Evolutionary conservation across 2,113 vertebrate species (phyloP).

Genomic region (Dolichotis patagonum): DNA sequence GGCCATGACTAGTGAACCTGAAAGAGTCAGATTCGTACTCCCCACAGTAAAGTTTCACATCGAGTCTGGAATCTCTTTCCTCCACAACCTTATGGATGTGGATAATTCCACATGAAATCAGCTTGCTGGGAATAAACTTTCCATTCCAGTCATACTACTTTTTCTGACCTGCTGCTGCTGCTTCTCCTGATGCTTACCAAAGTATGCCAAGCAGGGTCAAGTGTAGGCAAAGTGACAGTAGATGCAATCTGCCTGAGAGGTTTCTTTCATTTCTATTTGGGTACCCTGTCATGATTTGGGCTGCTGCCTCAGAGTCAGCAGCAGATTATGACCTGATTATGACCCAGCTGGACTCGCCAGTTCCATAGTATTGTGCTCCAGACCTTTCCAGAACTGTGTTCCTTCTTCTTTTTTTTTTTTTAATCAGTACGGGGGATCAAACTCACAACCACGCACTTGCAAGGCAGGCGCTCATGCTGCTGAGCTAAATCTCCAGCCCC

Average conservation of each 20-base stretch:
- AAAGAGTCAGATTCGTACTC: constrained; percentile 9
- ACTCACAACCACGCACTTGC: too few relatives aligned
- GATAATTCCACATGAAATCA: background rate
- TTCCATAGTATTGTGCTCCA: background rate
- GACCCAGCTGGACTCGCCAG: background rate
- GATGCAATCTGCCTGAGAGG: background rate
- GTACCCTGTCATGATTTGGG: background rate
- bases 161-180: background rate
- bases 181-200: background rate
- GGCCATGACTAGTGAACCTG: constrained; percentile 27
- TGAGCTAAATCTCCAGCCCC: too few relatives aligned
- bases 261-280: background rate
- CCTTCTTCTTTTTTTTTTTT: background rate
- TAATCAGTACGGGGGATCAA: too few relatives aligned
- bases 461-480: too few relatives aligned
- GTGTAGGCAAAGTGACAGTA: background rate
- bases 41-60: background rate
- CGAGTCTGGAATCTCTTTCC: background rate
- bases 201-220: background rate
- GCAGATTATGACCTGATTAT: background rate
- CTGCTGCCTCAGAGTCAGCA: background rate
- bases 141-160: background rate
- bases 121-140: background rate
- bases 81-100: background rate
- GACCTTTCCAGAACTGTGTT: background rate